Percentiles rank a stretch among this genome's conserved stretches.
Evolutionary conservation across 2,113 vertebrate genomes (phyloP).

Genomic region (Pelvicachromis taeniatus): DNA sequence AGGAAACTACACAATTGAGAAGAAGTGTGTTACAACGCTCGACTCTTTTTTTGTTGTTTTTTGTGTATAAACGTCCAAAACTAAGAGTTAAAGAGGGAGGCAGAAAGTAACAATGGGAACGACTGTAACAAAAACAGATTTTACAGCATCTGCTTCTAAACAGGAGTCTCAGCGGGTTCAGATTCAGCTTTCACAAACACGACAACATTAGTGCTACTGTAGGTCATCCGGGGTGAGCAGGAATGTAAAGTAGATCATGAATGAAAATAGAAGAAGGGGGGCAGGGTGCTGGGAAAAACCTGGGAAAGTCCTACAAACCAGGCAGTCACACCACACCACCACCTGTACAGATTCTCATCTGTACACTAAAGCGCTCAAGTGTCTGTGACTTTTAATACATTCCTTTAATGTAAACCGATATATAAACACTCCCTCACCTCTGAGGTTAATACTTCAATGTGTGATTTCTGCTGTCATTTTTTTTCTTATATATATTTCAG

Average conservation of each 20-base stretch:
- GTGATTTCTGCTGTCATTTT: not conserved
- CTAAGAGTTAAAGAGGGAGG: constrained; percentile 49
- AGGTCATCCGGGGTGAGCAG: constrained; percentile 66
- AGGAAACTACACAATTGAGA: constrained; percentile 56
- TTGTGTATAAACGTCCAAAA: constrained; percentile 37
- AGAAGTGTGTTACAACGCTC: constrained; percentile 38
- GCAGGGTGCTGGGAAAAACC: not conserved
- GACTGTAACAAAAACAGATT: constrained; percentile 74
- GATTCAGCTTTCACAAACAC: constrained; percentile 78
- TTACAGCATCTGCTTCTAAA: constrained; percentile 55
- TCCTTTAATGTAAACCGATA: constrained; percentile 38
- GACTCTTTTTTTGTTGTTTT: not conserved
- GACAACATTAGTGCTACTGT: constrained; percentile 41
- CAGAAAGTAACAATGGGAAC: constrained; percentile 74
- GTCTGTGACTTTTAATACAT: constrained; percentile 31
- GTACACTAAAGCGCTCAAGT: not conserved
- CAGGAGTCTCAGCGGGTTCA: constrained; percentile 67
- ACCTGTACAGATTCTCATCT: not conserved
- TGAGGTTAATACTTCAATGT: constrained; percentile 10
- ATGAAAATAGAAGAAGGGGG: constrained; percentile 63
- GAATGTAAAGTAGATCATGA: constrained; percentile 81
- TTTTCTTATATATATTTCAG: not conserved
- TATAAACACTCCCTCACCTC: not conserved
- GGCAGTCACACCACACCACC: not conserved
- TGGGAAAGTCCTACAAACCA: constrained; percentile 34